phyloP scores from a whole-genome alignment of 2,113 vertebrate species.

The Rafetus swinhoei region DNA sequence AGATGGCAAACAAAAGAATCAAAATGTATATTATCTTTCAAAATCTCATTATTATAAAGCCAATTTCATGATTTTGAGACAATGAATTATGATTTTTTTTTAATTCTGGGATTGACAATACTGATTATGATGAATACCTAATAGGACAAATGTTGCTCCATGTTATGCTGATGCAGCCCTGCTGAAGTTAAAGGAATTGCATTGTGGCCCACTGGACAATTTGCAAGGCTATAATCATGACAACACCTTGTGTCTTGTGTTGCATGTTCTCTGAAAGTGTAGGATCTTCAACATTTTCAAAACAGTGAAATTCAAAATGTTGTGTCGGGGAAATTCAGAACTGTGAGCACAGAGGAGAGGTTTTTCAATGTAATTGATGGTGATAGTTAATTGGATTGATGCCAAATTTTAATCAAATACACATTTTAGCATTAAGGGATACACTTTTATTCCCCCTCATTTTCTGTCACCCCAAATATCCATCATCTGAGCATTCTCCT shows the following conservation, averaged over 20 bases:
- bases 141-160: neutral
- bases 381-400: neutral
- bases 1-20: neutral
- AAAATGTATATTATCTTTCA: neutral
- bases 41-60: neutral
- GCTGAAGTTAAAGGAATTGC: accelerated
- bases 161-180: accelerated
- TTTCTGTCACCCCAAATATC: neutral
- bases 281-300: neutral
- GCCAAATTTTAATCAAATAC: neutral
- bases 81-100: neutral
- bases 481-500: neutral
- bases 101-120: neutral
- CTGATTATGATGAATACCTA: accelerated
- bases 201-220: neutral
- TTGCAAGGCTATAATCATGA: accelerated
- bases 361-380: neutral
- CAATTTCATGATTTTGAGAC: neutral
- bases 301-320: accelerated
- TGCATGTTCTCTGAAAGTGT: accelerated
- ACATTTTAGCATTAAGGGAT: neutral
- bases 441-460: neutral
- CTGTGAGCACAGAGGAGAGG: neutral
- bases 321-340: neutral
- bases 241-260: accelerated